Evolutionary conservation across 2,888 invertebrate genomes (phyloP).

Genomic region (Mactromeris polynyma): DNA sequence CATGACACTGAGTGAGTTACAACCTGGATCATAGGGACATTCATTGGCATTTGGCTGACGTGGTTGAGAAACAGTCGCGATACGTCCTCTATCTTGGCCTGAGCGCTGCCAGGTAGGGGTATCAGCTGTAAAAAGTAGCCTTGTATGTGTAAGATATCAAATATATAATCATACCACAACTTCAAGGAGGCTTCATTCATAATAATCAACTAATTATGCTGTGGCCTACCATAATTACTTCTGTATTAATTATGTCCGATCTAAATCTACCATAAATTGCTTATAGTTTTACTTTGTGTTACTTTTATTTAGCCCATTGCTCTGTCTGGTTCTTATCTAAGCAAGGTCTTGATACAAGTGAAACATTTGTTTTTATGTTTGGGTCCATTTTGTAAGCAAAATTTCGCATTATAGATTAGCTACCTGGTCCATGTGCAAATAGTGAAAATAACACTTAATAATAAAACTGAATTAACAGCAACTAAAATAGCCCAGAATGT

Average conservation of each 20-base stretch:
- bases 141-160: neutral
- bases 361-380: no score
- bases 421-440: no score
- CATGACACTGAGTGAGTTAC: slow-evolving; percentile 39
- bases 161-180: neutral
- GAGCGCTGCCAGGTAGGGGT: slow-evolving; percentile 86
- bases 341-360: no score
- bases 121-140: slow-evolving; percentile 82
- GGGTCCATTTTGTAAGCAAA: no score
- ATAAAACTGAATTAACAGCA: no score
- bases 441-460: no score
- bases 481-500: no score
- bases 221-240: neutral
- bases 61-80: slow-evolving; percentile 94
- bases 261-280: no score
- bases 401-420: no score
- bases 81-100: slow-evolving; percentile 99
- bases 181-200: neutral
- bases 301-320: no score
- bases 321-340: no score
- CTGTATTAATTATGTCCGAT: neutral
- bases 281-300: no score
- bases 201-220: slow-evolving; percentile 1
- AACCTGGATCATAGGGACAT: slow-evolving; percentile 84
- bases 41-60: slow-evolving; percentile 86